Evolutionary conservation across 1,140 invertebrate genomes (phyloP).

Genomic region (Brachionus angularis): DNA sequence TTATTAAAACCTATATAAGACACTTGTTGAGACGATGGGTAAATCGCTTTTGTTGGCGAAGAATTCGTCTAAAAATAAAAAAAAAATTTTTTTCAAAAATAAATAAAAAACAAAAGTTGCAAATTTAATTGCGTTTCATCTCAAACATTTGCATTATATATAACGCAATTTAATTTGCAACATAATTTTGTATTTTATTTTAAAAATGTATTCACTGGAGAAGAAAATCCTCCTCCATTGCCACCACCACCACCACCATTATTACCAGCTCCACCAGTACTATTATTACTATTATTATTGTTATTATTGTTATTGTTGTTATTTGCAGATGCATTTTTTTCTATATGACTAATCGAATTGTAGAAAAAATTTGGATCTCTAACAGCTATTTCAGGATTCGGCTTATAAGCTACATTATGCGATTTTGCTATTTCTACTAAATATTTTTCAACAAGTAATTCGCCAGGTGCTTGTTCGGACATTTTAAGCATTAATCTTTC

Average conservation of each 20-base stretch:
- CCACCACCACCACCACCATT: not conserved
- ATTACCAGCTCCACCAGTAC: not conserved
- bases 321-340: not conserved
- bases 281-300: not conserved
- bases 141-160: too few relatives aligned
- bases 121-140: too few relatives aligned
- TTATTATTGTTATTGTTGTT: not conserved
- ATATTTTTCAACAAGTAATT: conserved; percentile 83
- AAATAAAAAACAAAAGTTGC: too few relatives aligned
- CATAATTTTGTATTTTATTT: too few relatives aligned
- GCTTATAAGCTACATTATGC: conserved; percentile 83
- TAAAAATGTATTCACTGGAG: too few relatives aligned
- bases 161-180: too few relatives aligned
- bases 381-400: conserved; percentile 67
- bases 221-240: not conserved
- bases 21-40: not conserved
- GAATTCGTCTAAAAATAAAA: too few relatives aligned
- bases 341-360: not conserved
- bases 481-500: conserved; percentile 69
- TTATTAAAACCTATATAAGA: conserved; percentile 40
- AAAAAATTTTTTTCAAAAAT: too few relatives aligned
- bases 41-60: not conserved
- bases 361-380: conserved; percentile 35
- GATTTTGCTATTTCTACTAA: conserved; percentile 85
- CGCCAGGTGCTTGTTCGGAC: conserved; percentile 88